Evolutionary conservation across 2,797 vertebrate species (phyloP), one percentile per base, ranked within the genome.

Genomic region (Gorsachius magnificus): DNA sequence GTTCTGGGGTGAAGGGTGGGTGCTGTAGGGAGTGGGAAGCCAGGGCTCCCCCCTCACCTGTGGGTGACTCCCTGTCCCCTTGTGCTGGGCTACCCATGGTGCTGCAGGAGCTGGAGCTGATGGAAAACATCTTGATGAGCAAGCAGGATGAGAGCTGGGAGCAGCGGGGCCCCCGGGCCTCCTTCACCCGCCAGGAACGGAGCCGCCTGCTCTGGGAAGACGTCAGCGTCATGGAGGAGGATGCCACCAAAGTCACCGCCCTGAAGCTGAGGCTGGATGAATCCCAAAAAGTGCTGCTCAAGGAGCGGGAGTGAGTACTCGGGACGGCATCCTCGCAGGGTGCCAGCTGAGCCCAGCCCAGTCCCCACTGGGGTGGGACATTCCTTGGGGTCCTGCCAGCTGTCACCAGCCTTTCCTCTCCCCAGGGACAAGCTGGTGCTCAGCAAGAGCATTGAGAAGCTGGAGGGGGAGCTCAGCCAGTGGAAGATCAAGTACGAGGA

Each of bases 401-500:
- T 54, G 53, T 70, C 79, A 64, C 41, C 45, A 10, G 51, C 5
- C 0, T n/a, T 69, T 48, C 53, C 31, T 87, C 78, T 95, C 94
- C 46, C 26, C 97, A 99, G 99, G 96, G 99, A 99, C 97, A 99
- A 99, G 93, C 98, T 99, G 60, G 97, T 98, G 0, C 98, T 99
- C 92, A 99, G 98, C 96, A 99, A 98, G 96, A 99, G 90, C 98
- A 99, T 99, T 0, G 99, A 99, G 98, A 99, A 99, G 95, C 98
- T 99, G 97, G 99, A 99, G 97, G 97, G 97, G 0, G 99, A 99
- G 66, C 98, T 99, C 89, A 99, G 98, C 97, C 99, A 99, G 89
- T 99, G 99, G 99, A 99, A 99, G 97, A 98, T 99, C 80, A 99
- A 99, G 96, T 99, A 99, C 0, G 99, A 99, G 93, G 99, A 99